These are phyloP conservation scores for Ageneiosus marmoratus DNA, from an alignment of 2,113 vertebrate genomes.

Conservation along the genomic window DNA sequence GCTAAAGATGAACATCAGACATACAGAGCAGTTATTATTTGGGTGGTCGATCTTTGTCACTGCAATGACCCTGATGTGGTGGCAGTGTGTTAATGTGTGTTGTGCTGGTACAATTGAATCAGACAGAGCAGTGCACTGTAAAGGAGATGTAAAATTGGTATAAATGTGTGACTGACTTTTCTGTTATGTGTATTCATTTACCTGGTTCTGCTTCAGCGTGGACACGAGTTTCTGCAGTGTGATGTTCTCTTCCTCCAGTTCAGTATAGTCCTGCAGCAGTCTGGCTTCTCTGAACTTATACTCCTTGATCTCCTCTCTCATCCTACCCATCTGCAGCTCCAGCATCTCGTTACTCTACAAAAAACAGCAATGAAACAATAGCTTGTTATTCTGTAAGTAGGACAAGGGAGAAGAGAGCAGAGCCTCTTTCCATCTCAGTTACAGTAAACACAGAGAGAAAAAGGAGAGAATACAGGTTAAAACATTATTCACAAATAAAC, in stretches of 20 bases:
- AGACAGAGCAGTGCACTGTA: too few species aligned
- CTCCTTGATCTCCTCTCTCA: constrained; percentile 89
- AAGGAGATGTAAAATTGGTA: neutral
- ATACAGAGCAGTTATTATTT: too few species aligned
- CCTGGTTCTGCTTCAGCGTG: constrained; percentile 88
- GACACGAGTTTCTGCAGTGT: constrained; percentile 87
- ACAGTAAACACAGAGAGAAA: neutral
- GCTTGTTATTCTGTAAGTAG: constrained; percentile 3
- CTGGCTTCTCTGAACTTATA: constrained; percentile 86
- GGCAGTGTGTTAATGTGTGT: neutral
- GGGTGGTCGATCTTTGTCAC: too few species aligned
- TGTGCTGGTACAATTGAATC: too few species aligned
- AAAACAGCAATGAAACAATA: neutral
- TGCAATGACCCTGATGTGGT: too few species aligned
- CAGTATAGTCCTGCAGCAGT: constrained; percentile 87
- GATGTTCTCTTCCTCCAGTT: constrained; percentile 89
- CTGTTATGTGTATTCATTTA: constrained; percentile 46
- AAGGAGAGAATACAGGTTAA: neutral
- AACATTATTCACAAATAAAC: neutral
- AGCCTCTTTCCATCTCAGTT: neutral
- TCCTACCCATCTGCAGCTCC: constrained; percentile 81
- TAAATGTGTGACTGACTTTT: constrained; percentile 16
- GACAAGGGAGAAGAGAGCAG: neutral
- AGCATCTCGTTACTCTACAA: constrained; percentile 82
- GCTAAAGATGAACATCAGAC: neutral